Percentiles rank a stretch among this genome's conserved stretches.
phyloP scores from a whole-genome alignment of 2,113 vertebrate species.

The Xenus cinereus region DNA sequence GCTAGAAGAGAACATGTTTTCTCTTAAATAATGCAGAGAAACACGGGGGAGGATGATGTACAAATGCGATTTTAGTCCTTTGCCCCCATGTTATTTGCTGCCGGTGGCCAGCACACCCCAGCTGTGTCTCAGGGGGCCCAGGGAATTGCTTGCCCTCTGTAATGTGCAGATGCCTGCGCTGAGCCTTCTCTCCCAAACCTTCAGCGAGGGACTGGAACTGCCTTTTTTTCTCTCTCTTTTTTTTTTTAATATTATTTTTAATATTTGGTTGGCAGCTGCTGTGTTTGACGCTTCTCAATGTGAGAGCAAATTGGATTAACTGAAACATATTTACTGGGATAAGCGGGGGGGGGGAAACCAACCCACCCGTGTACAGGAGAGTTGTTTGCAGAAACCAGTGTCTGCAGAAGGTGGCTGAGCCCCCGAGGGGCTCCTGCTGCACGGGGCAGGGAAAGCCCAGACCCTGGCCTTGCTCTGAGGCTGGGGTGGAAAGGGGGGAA shows the following conservation, averaged over 20 bases:
- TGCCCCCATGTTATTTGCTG: neutral
- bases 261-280: conserved; percentile 18
- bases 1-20: neutral
- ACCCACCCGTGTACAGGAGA: neutral
- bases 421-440: neutral
- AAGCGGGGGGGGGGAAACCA: neutral
- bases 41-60: neutral
- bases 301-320: conserved; percentile 49
- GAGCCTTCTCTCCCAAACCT: neutral
- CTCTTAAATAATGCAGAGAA: conserved; percentile 7
- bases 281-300: neutral
- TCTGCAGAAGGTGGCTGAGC: neutral
- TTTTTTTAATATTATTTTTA: neutral
- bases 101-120: accelerated
- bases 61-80: neutral
- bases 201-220: neutral
- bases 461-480: neutral
- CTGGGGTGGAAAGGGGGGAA: neutral
- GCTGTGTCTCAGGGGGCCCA: neutral
- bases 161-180: accelerated
- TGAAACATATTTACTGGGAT: conserved; percentile 13
- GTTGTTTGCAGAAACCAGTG: neutral
- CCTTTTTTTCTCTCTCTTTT: neutral
- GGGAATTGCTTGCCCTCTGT: neutral
- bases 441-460: no score